Base-by-base conservation (phyloP, 1,140 invertebrate genomes). In the Platyscapa corneri region DNA sequence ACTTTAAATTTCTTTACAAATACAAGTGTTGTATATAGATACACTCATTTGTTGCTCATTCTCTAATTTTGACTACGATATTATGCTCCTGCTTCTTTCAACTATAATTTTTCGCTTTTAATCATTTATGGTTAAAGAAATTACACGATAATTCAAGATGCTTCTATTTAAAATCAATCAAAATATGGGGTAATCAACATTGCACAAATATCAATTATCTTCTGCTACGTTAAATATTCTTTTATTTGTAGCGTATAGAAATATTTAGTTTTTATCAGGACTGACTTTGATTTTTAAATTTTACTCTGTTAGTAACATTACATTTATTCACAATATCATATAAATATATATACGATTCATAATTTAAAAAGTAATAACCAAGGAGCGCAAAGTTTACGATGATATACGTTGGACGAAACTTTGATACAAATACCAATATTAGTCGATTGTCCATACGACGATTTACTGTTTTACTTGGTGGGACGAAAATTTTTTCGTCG, bases 281-380 rank as follows among this genome's bases (percentile, higher is more conserved):
- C 46, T 30, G 10, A 42, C 37, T 83, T 60, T 76, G 37, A 67
- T 76, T 49, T 79, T 67, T 85, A 39, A 49, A 81, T 60, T 79
- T 56, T 77, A 23, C n/a, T 74, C 60, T 74, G 42, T 46, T 46
- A 46, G 42, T 46, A 46, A 7, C 6, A 7, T 7, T 46, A 46
- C 42, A 42, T 39, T 6, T 42, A 74, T 42, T 18, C 70, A 56
- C 18, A 60, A 72, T 72, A 70, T 72, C 78, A 46, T 72, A 83
- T 72, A 83, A 83, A 78, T 78, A 78, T 84, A 67, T 67, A 84
- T n/a, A 82, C 46, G 67, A 82, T 74, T n/a, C 30, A 64, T 83
- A 83, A 77, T 20, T 83, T 39, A 23, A n/a, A 65, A 83, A 83
- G 14, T n/a, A 83, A 83, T 32, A 42, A 53, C 32, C 37, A 39